phyloP scores from a whole-genome alignment of 2,113 vertebrate species.

The Phocoena sinus region DNA sequence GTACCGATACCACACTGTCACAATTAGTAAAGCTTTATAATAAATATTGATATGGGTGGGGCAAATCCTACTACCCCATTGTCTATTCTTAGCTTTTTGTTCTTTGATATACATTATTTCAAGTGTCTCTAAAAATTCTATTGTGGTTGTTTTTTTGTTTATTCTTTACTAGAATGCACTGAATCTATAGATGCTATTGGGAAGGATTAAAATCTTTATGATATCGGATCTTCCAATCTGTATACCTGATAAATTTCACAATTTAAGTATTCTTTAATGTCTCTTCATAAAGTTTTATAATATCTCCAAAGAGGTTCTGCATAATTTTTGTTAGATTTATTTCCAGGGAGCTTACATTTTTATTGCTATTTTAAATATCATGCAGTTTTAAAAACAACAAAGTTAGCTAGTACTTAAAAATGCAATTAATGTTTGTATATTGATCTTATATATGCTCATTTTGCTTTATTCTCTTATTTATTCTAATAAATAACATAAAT shows the following conservation, averaged over 20 bases:
- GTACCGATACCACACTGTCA: neutral
- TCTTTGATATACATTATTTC: neutral
- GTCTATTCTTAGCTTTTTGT: neutral
- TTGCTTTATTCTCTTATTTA: neutral
- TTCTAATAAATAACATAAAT: neutral
- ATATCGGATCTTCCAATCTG: neutral
- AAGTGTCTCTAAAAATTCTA: neutral
- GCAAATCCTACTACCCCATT: neutral
- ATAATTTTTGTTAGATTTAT: neutral
- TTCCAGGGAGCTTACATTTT: neutral
- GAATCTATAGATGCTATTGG: neutral
- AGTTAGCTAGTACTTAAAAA: neutral
- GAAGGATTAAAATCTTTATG: conserved; percentile 6
- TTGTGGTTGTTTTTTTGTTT: neutral
- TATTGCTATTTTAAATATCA: neutral
- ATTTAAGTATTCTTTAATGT: neutral
- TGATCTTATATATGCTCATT: neutral
- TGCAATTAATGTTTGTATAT: neutral
- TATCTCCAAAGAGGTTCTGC: neutral
- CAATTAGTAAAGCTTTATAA: neutral
- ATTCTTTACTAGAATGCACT: neutral
- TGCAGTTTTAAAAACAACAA: neutral
- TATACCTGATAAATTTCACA: neutral
- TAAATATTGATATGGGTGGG: neutral
- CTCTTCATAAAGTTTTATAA: neutral